Evolutionary conservation across 2,113 vertebrate species (phyloP).

Genomic region (Lepidothrix coronata): DNA sequence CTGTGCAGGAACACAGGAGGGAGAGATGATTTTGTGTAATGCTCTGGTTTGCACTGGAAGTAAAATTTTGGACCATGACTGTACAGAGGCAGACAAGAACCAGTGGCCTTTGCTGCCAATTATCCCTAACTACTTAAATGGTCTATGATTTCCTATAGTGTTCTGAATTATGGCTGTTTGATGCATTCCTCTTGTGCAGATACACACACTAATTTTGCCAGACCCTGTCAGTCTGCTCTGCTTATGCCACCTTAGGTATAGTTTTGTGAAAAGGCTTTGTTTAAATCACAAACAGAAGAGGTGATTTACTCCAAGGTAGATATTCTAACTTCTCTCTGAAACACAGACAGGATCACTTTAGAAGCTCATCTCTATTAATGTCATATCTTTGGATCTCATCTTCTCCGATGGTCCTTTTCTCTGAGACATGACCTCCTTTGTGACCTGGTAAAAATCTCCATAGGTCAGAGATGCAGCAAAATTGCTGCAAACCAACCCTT

Average conservation of each 20-base stretch:
- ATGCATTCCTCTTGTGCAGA: neutral
- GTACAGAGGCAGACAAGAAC: neutral
- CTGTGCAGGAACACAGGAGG: neutral
- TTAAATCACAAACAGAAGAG: neutral
- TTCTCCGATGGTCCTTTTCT: neutral
- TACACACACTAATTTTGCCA: neutral
- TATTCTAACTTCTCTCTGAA: neutral
- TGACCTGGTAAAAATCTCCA: neutral
- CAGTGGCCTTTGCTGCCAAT: neutral
- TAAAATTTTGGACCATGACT: neutral
- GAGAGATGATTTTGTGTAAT: neutral
- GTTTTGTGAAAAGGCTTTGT: neutral
- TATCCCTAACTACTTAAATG: neutral
- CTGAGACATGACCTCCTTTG: neutral
- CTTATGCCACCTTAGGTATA: neutral
- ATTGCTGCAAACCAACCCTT: neutral
- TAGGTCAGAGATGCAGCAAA: neutral
- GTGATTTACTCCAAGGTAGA: neutral
- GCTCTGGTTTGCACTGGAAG: neutral
- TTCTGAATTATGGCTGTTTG: neutral
- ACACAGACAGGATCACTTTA: neutral
- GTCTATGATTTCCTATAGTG: neutral
- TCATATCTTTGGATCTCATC: neutral
- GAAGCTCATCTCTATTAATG: neutral
- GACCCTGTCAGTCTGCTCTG: neutral